phyloP scores from a whole-genome alignment of 2,888 invertebrate species.

The Sphaerophoria taeniata region DNA sequence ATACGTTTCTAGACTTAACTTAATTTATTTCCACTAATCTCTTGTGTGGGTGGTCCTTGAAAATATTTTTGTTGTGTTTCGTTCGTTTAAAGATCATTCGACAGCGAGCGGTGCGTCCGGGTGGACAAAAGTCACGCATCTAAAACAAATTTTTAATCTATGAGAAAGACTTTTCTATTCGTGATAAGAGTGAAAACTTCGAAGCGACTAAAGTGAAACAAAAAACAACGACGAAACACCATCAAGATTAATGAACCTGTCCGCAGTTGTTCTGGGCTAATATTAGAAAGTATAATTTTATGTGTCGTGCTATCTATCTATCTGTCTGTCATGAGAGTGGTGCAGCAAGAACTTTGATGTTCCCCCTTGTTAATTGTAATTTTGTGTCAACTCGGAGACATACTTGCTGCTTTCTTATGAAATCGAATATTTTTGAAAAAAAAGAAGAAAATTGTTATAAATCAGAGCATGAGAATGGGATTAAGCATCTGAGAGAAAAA shows the following conservation, averaged over 20 bases:
- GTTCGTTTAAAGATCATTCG: not conserved
- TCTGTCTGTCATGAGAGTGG: not conserved
- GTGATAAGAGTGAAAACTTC: constrained; percentile 60
- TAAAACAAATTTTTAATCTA: constrained; percentile 35
- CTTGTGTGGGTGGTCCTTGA: constrained; percentile 21
- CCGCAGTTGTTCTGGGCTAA: constrained; percentile 54
- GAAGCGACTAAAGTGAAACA: not conserved
- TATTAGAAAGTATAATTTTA: constrained; percentile 64
- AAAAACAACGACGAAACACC: constrained; percentile 21
- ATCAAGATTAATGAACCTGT: constrained; percentile 72
- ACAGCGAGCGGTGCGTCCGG: not conserved
- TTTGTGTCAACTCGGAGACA: constrained; percentile 19
- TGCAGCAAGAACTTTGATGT: constrained; percentile 26
- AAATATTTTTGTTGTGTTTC: not conserved
- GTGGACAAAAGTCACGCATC: not conserved
- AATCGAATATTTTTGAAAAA: constrained; percentile 10
- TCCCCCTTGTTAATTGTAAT: constrained; percentile 42
- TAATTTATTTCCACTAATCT: constrained; percentile 9
- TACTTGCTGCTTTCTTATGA: constrained; percentile 21
- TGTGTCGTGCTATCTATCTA: constrained; percentile 24
- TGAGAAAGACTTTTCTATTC: constrained; percentile 26
- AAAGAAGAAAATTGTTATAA: not conserved
- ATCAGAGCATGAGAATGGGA: constrained; percentile 26
- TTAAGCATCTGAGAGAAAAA: constrained; percentile 10
- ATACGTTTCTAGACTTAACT: constrained; percentile 1